Evolutionary conservation across 2,888 invertebrate species (phyloP).

Genomic region (Meliscaeva auricollis): DNA sequence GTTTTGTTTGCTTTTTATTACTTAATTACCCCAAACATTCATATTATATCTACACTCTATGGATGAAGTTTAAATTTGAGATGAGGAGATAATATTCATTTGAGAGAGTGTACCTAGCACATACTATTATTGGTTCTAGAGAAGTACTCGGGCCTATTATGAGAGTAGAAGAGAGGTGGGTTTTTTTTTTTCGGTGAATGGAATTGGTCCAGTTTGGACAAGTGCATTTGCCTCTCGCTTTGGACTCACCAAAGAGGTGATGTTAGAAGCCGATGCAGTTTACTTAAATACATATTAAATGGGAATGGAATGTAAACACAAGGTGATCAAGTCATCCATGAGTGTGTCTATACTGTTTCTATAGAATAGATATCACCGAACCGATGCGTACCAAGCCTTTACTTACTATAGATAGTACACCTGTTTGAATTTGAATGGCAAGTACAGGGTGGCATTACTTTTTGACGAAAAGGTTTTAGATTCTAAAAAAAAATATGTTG

Average conservation of each 20-base stretch:
- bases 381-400: slow-evolving; percentile 18
- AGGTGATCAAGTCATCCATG: slow-evolving; percentile 67
- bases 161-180: background rate
- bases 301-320: slow-evolving; percentile 65
- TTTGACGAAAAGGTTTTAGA: too few species aligned
- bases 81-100: slow-evolving; percentile 15
- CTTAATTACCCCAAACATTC: slow-evolving; percentile 65
- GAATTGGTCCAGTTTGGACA: slow-evolving; percentile 38
- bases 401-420: slow-evolving; percentile 17
- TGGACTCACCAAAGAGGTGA: background rate
- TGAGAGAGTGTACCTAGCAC: background rate
- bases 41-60: slow-evolving; percentile 7
- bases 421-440: slow-evolving; percentile 17
- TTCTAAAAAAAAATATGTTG: too few species aligned
- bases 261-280: slow-evolving; percentile 24
- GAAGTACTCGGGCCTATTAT: background rate
- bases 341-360: slow-evolving; percentile 7
- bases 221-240: slow-evolving; percentile 21
- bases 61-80: slow-evolving; percentile 10
- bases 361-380: background rate
- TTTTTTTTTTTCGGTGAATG: background rate
- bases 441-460: background rate
- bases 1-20: slow-evolving; percentile 65
- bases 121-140: too few species aligned
- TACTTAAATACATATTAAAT: too few species aligned